Evolutionary conservation across 2,888 invertebrate species (phyloP).

Genomic region (Antitype chi): DNA sequence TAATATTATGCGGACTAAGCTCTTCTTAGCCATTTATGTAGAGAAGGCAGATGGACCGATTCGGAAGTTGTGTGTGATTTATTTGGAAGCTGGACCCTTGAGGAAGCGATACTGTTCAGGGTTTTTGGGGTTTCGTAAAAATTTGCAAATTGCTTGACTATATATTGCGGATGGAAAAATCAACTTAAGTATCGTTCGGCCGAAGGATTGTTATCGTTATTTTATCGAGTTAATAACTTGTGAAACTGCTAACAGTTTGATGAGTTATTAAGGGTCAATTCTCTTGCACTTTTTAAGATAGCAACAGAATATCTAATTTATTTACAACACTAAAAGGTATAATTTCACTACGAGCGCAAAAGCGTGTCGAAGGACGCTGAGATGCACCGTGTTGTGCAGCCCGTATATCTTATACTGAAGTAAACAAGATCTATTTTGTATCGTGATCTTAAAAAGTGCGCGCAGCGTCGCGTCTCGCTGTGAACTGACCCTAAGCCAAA

Average conservation of each 20-base stretch:
- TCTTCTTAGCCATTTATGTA: constrained; percentile 35
- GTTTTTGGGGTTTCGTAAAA: background rate
- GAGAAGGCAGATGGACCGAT: constrained; percentile 30
- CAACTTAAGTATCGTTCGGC: background rate
- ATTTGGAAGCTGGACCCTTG: constrained; percentile 22
- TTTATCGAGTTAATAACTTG: background rate
- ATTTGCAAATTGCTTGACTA: background rate
- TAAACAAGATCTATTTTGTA: too few relatives aligned
- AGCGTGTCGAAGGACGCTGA: too few relatives aligned
- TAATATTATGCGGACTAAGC: constrained; percentile 56
- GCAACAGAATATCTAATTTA: too few relatives aligned
- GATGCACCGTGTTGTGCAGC: too few relatives aligned
- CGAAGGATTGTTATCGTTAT: background rate
- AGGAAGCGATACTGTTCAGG: constrained; percentile 5
- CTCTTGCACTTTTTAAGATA: too few relatives aligned
- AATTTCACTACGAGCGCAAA: too few relatives aligned
- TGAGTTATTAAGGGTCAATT: too few relatives aligned
- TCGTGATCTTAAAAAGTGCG: too few relatives aligned
- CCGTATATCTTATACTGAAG: too few relatives aligned
- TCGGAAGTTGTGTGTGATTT: constrained; percentile 44
- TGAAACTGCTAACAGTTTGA: background rate
- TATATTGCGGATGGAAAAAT: background rate
- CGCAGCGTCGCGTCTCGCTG: too few relatives aligned
- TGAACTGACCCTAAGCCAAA: too few relatives aligned
- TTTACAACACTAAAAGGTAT: too few relatives aligned